A percentile compares a stretch with the other conserved stretches of the same genome.
phyloP scores from a whole-genome alignment of 2,113 vertebrate species.

The Prinia subflava region DNA sequence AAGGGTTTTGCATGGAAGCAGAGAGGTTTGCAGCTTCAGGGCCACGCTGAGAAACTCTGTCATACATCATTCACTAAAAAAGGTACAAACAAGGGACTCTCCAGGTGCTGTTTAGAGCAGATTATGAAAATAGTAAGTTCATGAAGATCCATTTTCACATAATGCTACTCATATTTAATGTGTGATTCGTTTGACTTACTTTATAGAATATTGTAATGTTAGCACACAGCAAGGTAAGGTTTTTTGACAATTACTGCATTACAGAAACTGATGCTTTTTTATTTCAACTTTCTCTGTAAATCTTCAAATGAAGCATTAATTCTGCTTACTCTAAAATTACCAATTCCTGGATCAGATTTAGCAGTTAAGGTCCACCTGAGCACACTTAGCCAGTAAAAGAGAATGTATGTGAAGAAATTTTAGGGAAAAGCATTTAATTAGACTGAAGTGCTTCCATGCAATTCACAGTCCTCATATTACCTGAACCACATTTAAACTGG shows the following conservation, averaged over 20 bases:
- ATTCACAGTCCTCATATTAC: not conserved
- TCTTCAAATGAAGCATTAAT: not conserved
- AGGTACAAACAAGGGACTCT: not conserved
- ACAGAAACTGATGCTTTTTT: not conserved
- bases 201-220: not conserved
- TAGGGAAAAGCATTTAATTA: not conserved
- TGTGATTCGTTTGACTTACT: not conserved
- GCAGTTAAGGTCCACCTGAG: slow-evolving; percentile 74
- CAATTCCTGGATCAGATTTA: slow-evolving; percentile 70
- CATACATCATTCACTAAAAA: not conserved
- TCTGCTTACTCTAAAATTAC: slow-evolving; percentile 51
- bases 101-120: not conserved
- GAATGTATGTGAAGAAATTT: not conserved
- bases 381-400: not conserved
- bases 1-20: not conserved
- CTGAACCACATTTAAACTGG: not conserved
- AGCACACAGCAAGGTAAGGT: not conserved
- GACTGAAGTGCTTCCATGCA: not conserved
- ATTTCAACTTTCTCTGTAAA: not conserved
- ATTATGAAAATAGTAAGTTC: not conserved
- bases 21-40: not conserved
- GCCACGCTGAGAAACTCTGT: not conserved
- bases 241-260: not conserved
- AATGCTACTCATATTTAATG: not conserved
- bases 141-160: not conserved